Percentiles rank a stretch among this genome's conserved stretches.
These are phyloP conservation scores for Eulemur albifrons DNA, from an alignment of 2,797 vertebrate genomes.

Conservation along the genomic window DNA sequence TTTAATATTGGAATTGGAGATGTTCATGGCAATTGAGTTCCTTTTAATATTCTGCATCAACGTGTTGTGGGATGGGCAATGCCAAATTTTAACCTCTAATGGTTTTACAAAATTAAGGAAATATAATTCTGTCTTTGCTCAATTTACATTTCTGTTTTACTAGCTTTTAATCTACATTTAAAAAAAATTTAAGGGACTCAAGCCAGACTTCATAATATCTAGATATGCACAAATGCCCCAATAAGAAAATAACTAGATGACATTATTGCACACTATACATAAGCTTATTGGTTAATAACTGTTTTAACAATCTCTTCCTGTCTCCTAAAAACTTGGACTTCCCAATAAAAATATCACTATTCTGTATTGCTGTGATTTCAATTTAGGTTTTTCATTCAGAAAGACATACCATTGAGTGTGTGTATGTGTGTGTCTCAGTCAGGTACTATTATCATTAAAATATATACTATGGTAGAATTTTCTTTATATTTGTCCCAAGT, in stretches of 20 bases:
- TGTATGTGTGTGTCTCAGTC: not conserved
- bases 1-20: not conserved
- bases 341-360: not conserved
- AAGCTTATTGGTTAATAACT: not conserved
- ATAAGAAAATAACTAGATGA: not conserved
- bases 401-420: not conserved
- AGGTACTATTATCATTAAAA: not conserved
- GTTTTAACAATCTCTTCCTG: not conserved
- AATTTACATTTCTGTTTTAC: not conserved
- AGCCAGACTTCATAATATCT: not conserved
- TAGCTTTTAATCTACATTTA: not conserved
- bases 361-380: not conserved
- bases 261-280: not conserved
- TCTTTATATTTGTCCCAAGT: not conserved
- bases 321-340: not conserved
- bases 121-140: not conserved
- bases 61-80: not conserved
- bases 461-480: not conserved
- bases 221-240: not conserved
- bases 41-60: not conserved
- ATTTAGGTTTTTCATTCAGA: not conserved
- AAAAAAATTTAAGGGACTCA: not conserved
- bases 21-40: not conserved
- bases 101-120: not conserved
- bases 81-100: not conserved